Conservation (phyloP, 2,113 vertebrate genomes). For the Polypterus senegalus region DNA sequence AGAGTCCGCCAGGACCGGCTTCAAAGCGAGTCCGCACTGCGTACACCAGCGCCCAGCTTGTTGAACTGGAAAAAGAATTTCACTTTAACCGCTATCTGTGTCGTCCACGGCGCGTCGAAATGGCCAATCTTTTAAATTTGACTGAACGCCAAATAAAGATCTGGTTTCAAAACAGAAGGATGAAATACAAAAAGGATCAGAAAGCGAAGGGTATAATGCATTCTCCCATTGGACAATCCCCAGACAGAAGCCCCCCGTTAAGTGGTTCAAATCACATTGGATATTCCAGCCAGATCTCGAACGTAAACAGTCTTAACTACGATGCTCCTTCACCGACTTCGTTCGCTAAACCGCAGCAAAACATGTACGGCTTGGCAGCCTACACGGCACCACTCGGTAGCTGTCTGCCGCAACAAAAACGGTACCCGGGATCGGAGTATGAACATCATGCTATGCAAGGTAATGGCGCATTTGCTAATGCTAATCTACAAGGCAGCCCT, state of each 20-base stretch:
- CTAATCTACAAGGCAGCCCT: conserved; percentile 93
- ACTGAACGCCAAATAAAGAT: conserved; percentile 98
- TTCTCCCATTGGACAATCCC: conserved; percentile 90
- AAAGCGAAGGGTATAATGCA: conserved; percentile 97
- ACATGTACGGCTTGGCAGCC: conserved; percentile 93
- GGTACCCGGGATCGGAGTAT: conserved; percentile 88
- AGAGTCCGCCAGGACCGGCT: conserved; percentile 87
- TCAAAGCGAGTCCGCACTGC: conserved; percentile 94
- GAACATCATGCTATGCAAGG: conserved; percentile 91
- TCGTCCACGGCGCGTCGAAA: conserved; percentile 89
- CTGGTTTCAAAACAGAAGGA: conserved; percentile 97
- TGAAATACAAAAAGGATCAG: conserved; percentile 99
- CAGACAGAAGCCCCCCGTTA: conserved; percentile 86
- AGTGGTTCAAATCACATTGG: conserved; percentile 80
- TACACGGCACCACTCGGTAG: conserved; percentile 94
- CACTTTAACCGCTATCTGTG: conserved; percentile 96
- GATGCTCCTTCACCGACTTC: conserved; percentile 91
- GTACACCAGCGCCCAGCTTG: conserved; percentile 91
- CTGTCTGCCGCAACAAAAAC: conserved; percentile 94
- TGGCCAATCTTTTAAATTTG: conserved; percentile 94
- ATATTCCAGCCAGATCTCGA: conserved; percentile 83
- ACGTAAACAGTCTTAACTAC: conserved; percentile 76
- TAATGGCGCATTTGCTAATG: conserved; percentile 79
- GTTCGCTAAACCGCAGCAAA: conserved; percentile 94
- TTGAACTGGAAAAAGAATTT: conserved; percentile 96